Percentiles rank a stretch among this genome's conserved stretches.
These are phyloP conservation scores for Eufriesea mexicana DNA, from an alignment of 1,140 invertebrate genomes.

Conservation along the genomic window DNA sequence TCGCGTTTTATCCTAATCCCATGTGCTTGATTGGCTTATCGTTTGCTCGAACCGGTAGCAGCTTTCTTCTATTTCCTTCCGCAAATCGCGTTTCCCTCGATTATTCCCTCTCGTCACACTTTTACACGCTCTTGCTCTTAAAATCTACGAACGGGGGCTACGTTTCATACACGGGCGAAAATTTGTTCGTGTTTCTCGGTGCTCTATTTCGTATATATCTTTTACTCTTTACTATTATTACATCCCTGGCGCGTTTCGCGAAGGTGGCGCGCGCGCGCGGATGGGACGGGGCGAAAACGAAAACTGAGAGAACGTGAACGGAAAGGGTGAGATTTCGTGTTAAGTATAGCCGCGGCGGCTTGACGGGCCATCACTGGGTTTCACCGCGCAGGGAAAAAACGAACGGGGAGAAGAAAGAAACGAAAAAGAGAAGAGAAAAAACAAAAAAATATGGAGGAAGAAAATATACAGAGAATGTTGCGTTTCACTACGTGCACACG, in stretches of 20 bases:
- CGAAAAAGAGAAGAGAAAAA: neutral
- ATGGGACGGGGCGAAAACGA: conserved; percentile 18
- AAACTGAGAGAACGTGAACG: neutral
- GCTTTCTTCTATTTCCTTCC: neutral
- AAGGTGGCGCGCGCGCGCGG: too few relatives aligned
- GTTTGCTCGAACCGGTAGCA: neutral
- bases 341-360: too few relatives aligned
- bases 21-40: conserved; percentile 8
- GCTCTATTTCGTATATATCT: conserved; percentile 29
- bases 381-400: too few relatives aligned
- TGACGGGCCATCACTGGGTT: too few relatives aligned
- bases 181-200: conserved; percentile 41
- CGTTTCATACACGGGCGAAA: conserved; percentile 15
- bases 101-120: neutral
- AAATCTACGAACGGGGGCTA: neutral
- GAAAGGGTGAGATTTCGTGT: too few relatives aligned
- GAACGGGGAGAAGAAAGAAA: conserved; percentile 2
- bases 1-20: conserved; percentile 15
- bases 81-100: conserved; percentile 6
- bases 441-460: neutral
- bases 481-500: conserved; percentile 1
- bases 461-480: neutral
- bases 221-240: neutral
- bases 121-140: neutral
- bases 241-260: neutral